Evolutionary conservation across 2,113 vertebrate species (phyloP).

Genomic region (Myanophis thanlyinensis): DNA sequence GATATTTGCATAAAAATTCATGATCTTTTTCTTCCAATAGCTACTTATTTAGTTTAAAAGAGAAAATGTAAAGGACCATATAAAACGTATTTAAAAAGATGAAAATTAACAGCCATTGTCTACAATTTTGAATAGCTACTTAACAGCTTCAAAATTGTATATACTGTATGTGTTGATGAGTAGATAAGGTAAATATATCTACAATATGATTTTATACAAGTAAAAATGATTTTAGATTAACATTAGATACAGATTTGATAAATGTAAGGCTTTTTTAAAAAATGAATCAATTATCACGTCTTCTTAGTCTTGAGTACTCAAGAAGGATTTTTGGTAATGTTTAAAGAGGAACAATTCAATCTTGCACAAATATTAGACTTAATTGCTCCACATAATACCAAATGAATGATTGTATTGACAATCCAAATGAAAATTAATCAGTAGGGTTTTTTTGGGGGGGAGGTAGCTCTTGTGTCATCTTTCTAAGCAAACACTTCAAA

Average conservation of each 20-base stretch:
- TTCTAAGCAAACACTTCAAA: neutral
- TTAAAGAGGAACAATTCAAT: constrained; percentile 15
- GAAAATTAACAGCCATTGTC: neutral
- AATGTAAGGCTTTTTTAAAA: neutral
- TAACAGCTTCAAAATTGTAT: neutral
- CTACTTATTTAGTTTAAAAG: neutral
- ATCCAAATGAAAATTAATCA: constrained; percentile 17
- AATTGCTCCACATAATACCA: neutral
- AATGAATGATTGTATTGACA: constrained; percentile 1
- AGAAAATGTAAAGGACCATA: neutral
- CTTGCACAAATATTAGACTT: constrained; percentile 17
- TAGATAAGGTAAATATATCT: neutral
- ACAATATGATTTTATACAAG: neutral
- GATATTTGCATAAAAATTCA: neutral
- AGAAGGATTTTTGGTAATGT: neutral
- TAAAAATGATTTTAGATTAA: neutral
- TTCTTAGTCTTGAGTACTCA: neutral
- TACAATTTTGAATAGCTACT: neutral
- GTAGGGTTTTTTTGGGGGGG: neutral
- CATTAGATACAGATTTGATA: neutral
- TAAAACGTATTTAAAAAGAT: neutral
- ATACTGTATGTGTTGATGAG: neutral
- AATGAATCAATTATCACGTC: neutral
- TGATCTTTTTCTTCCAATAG: neutral
- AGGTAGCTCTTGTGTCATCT: neutral